Evolutionary conservation across 2,113 vertebrate species (phyloP).

Genomic region (Romanogobio albipinnatus): DNA sequence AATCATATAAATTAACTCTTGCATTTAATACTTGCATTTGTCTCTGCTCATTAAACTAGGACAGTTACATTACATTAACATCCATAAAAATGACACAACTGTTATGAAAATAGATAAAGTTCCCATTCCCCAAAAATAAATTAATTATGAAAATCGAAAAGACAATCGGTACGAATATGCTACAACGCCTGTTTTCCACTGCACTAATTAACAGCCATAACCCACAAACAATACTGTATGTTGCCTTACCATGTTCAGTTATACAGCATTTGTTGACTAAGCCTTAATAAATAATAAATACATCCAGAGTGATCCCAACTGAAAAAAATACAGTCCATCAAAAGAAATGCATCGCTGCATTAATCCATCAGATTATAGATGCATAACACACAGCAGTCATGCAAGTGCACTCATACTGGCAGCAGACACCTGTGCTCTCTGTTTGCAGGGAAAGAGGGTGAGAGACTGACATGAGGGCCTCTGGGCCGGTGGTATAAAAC

Average conservation of each 20-base stretch:
- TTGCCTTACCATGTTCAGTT: not conserved
- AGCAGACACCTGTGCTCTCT: slow-evolving; percentile 42
- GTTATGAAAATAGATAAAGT: not conserved
- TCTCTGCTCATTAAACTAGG: not conserved
- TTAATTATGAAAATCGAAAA: not conserved
- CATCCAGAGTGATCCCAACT: not conserved
- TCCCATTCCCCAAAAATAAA: not conserved
- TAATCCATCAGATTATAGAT: not conserved
- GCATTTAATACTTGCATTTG: not conserved
- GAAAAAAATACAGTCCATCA: not conserved
- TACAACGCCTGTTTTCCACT: not conserved
- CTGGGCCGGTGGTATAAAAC: slow-evolving; percentile 12
- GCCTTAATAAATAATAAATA: not conserved
- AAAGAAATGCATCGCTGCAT: not conserved
- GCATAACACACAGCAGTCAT: not conserved
- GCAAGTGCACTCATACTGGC: not conserved
- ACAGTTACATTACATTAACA: no score
- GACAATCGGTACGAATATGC: not conserved
- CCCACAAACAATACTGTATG: not conserved
- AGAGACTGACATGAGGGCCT: slow-evolving; percentile 43
- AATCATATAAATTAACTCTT: not conserved
- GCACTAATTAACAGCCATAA: not conserved
- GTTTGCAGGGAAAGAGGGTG: not conserved
- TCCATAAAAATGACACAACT: no score
- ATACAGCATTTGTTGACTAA: not conserved